Conservation (phyloP, 2,888 invertebrate species). For the Drosophila meridiana region DNA sequence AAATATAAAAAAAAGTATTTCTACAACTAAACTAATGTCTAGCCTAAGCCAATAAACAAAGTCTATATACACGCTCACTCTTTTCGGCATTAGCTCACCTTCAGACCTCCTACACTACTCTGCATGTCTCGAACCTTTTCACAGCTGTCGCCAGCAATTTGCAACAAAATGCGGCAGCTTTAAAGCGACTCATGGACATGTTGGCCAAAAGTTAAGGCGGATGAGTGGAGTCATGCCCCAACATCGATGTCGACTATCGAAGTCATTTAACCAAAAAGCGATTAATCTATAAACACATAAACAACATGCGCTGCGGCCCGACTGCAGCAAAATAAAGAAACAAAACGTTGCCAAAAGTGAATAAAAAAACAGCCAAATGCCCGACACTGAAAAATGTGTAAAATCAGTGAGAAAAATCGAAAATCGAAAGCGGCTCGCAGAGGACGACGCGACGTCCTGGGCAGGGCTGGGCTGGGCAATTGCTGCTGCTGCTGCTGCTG, state of each 20-base stretch:
- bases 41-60: too few species aligned
- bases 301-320: conserved; percentile 73
- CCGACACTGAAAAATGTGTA: conserved; percentile 75
- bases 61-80: not conserved
- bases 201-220: not conserved
- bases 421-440: conserved; percentile 48
- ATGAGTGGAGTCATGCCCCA: conserved; percentile 5
- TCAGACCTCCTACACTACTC: not conserved
- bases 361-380: conserved; percentile 28
- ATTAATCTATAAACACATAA: conserved; percentile 84
- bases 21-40: too few species aligned
- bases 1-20: too few species aligned
- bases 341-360: conserved; percentile 19
- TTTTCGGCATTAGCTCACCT: not conserved
- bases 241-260: conserved; percentile 69
- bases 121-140: conserved; percentile 13
- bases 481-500: not conserved
- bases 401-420: conserved; percentile 79
- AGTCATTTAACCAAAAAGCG: conserved; percentile 84
- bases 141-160: conserved; percentile 61
- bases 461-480: conserved; percentile 5
- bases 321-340: conserved; percentile 13
- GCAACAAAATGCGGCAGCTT: conserved; percentile 50
- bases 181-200: conserved; percentile 42
- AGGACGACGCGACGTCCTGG: conserved; percentile 12